Base-by-base conservation (phyloP, 1,140 invertebrate genomes). In the Microplitis mediator region DNA sequence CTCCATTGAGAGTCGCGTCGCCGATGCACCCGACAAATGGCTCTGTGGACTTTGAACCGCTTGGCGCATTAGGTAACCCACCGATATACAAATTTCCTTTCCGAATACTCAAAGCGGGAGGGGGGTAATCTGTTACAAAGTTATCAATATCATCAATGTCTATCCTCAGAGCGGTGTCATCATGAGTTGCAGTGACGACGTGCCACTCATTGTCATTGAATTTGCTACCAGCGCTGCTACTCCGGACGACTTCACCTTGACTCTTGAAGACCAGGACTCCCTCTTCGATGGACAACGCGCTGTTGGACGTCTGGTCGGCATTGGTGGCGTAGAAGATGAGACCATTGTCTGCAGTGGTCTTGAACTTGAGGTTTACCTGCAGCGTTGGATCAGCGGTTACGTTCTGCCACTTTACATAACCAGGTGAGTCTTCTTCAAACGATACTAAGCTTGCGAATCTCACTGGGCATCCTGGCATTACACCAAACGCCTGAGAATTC, bases 141-240 rank as follows among this genome's bases (percentile, higher is more conserved):
- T 78, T 88, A 69, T 92, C 90, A 64, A 87, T 90, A 80, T 98
- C 97, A 80, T 99, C 97, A 31, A 97, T 93, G 64, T 95, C 92
- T 2, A 98, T 88, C 14, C 91, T 82, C 58, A 95, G 84, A 65
- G 88, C 84, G 23, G 84, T 86, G 60, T 86, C 80, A 83, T 90
- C 90, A 77, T 94, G 93, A 1, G 91, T 93, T 0, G 96, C 92
- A 0, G 94, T 95, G 0, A 98, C 92, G 4, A 96, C 95, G 84
- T 99, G 97, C 95, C 97, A 98, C 70, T 94, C 90, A 39, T 92
- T 93, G 84, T 99, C 97, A 81, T 96, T 94, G 83, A 95, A 96
- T 60, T 84, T 87, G 1, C 87, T 90, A 31, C 88, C 88, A 2
- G 90, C 84, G 6, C 88, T 88, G 0, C 90, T 90, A 0, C 87